phyloP scores from a whole-genome alignment of 2,797 vertebrate genomes.

The Hirundo rustica region DNA sequence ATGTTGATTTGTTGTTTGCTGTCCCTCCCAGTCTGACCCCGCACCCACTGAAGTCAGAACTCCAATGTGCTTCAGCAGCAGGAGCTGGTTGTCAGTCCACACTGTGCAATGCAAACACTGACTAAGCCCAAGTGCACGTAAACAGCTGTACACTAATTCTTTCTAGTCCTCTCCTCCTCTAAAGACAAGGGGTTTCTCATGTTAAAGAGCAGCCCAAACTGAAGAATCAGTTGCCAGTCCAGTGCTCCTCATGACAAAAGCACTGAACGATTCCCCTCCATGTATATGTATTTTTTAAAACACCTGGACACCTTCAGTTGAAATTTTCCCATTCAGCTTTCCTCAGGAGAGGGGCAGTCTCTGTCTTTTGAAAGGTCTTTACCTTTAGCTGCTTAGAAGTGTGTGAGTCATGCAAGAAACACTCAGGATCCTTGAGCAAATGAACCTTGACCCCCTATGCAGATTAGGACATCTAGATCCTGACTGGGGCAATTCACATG shows the following conservation, averaged over 20 bases:
- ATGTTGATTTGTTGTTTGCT: not conserved
- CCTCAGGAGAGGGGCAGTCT: not conserved
- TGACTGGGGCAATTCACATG: slow-evolving; percentile 28
- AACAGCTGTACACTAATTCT: not conserved
- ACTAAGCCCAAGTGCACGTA: not conserved
- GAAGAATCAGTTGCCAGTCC: not conserved
- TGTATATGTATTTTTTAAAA: not conserved
- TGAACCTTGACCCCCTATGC: slow-evolving; percentile 21
- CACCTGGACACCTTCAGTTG: not conserved
- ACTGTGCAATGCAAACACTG: not conserved
- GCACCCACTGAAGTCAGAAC: not conserved
- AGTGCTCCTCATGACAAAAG: not conserved
- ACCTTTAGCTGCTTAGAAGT: not conserved
- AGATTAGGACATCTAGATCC: slow-evolving; percentile 26
- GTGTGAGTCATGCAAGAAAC: slow-evolving; percentile 59
- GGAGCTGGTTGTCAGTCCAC: not conserved
- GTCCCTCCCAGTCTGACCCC: not conserved
- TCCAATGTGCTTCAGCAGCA: not conserved
- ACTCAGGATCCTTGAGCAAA: slow-evolving; percentile 32
- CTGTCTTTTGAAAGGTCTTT: not conserved
- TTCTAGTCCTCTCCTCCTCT: not conserved
- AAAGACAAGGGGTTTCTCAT: not conserved
- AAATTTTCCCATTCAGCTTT: not conserved
- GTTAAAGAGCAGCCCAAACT: not conserved
- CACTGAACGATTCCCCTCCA: not conserved